Evolutionary conservation across 2,113 vertebrate genomes (phyloP).

Genomic region (Ciconia maguari): DNA sequence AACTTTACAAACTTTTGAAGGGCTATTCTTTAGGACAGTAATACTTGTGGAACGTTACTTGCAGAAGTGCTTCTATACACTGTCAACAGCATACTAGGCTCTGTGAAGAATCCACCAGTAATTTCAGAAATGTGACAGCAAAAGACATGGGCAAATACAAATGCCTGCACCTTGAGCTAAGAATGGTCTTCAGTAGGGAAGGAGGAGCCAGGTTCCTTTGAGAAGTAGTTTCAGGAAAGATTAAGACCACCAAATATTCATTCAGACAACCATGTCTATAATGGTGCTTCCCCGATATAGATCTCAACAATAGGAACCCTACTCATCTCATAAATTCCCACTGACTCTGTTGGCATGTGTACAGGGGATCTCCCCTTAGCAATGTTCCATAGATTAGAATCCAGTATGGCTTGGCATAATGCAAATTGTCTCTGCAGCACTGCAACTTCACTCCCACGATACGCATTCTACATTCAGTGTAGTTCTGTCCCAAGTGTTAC

Average conservation of each 20-base stretch:
- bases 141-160: background rate
- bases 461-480: background rate
- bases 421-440: background rate
- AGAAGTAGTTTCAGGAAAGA: background rate
- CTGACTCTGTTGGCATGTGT: background rate
- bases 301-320: background rate
- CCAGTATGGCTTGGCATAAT: background rate
- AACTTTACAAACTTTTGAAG: background rate
- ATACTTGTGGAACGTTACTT: background rate
- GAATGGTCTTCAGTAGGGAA: background rate
- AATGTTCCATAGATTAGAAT: background rate
- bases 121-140: background rate
- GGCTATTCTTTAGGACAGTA: background rate
- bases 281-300: background rate
- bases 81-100: background rate
- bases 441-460: background rate
- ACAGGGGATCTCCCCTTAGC: background rate
- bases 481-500: background rate
- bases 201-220: background rate
- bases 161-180: background rate
- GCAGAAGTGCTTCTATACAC: background rate
- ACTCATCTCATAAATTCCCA: background rate
- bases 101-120: background rate
- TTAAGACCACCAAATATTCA: background rate
- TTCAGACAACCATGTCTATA: background rate